Percentiles rank a stretch among this genome's conserved stretches.
Conservation (phyloP, 1,140 invertebrate genomes). For the Dufourea novaeangliae region DNA sequence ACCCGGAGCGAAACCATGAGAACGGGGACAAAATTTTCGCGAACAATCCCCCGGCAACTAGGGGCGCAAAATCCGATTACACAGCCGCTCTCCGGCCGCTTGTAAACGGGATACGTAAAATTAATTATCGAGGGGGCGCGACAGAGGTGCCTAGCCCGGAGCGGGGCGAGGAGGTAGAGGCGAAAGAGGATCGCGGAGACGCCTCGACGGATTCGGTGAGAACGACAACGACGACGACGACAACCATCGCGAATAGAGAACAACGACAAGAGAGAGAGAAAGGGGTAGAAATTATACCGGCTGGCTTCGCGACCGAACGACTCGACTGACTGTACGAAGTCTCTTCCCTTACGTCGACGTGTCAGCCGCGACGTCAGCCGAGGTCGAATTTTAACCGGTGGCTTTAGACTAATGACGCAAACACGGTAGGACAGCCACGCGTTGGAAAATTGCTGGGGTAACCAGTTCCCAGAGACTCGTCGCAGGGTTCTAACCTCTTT, state of each 20-base stretch:
- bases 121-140: constrained; percentile 77
- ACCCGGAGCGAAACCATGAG: not conserved
- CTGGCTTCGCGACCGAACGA: constrained; percentile 58
- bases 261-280: constrained; percentile 17
- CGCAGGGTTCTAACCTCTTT: constrained; percentile 7
- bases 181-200: constrained; percentile 1
- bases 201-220: constrained; percentile 35
- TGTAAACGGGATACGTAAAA: constrained; percentile 80
- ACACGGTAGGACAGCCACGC: constrained; percentile 63
- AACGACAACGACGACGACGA: constrained; percentile 24
- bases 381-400: constrained; percentile 69
- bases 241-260: not conserved
- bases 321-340: constrained; percentile 66
- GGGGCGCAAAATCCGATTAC: constrained; percentile 77
- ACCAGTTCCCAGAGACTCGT: too few species aligned
- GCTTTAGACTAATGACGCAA: constrained; percentile 76
- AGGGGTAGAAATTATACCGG: constrained; percentile 71
- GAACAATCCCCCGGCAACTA: constrained; percentile 79
- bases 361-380: constrained; percentile 53
- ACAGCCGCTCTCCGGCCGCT: constrained; percentile 72
- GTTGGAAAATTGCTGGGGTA: constrained; percentile 60
- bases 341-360: constrained; percentile 65
- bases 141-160: too few species aligned
- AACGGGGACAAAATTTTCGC: constrained; percentile 28
- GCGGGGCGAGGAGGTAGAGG: not conserved